These are phyloP conservation scores for Callorhinus ursinus DNA, from an alignment of 2,113 vertebrate species.

Conservation along the genomic window DNA sequence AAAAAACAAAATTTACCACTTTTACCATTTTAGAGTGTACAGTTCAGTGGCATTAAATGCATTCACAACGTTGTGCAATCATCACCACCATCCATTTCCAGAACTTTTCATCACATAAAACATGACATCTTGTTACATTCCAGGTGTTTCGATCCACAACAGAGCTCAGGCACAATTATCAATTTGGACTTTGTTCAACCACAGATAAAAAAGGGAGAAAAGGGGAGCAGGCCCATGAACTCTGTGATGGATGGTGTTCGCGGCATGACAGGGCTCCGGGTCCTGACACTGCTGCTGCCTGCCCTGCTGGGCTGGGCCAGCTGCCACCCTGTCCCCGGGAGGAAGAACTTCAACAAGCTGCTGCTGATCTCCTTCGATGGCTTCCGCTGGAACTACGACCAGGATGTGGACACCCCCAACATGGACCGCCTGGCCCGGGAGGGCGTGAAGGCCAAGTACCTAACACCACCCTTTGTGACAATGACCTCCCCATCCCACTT, in stretches of 20 bases:
- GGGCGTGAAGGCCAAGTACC: conserved; percentile 90
- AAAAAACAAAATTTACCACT: neutral
- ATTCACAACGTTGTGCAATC: neutral
- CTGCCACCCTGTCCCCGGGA: neutral
- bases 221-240: neutral
- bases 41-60: rapidly evolving
- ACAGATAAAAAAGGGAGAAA: conserved; percentile 40
- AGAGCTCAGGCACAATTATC: conserved; percentile 36
- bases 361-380: conserved; percentile 91
- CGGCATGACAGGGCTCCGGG: neutral
- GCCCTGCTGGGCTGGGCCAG: conserved; percentile 4
- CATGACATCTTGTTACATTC: neutral
- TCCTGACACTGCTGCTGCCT: conserved; percentile 37
- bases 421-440: conserved; percentile 85
- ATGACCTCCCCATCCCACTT: conserved; percentile 93
- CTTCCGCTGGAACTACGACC: conserved; percentile 92
- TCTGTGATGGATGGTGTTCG: rapidly evolving
- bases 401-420: conserved; percentile 91
- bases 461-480: conserved; percentile 90
- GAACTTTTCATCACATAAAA: neutral
- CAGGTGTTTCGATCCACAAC: neutral
- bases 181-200: conserved; percentile 66
- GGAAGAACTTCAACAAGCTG: conserved; percentile 80
- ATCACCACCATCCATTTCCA: neutral
- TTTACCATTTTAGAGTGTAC: neutral